Evolutionary conservation across 2,797 vertebrate genomes (phyloP).

Genomic region (Gallinago solitaria): DNA sequence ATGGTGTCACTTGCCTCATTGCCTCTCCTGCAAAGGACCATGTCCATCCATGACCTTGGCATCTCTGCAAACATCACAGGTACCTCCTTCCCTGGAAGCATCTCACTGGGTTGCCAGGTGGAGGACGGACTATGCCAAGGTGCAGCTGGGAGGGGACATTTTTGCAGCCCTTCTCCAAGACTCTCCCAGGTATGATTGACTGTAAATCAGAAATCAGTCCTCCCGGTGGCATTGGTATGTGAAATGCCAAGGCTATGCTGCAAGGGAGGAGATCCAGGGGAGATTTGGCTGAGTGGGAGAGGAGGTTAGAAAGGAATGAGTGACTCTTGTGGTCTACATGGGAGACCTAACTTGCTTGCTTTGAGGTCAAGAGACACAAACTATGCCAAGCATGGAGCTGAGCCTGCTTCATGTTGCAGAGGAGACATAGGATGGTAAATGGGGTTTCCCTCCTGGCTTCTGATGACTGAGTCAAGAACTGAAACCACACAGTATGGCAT

Average conservation of each 20-base stretch:
- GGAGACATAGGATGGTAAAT: not conserved
- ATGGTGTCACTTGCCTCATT: rapidly evolving
- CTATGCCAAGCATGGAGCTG: rapidly evolving
- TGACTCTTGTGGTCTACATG: not conserved
- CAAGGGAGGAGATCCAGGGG: not conserved
- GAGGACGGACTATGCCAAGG: not conserved
- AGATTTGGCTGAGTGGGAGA: not conserved
- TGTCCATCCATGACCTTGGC: rapidly evolving
- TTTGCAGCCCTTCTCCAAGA: not conserved
- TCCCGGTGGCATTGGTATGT: not conserved
- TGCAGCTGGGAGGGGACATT: not conserved
- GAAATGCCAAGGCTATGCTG: not conserved
- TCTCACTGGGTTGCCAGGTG: rapidly evolving
- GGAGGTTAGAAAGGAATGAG: not conserved
- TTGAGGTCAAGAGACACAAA: not conserved
- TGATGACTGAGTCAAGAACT: not conserved
- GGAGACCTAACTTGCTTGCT: not conserved
- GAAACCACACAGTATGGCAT: not conserved
- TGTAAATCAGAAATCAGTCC: not conserved
- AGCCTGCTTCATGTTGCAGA: not conserved
- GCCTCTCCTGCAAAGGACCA: not conserved
- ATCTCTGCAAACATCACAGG: not conserved
- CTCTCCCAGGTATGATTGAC: not conserved
- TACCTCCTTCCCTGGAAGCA: not conserved
- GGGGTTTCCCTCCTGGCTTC: not conserved